phyloP scores from a whole-genome alignment of 2,113 vertebrate species.

The Megaptera novaeangliae region DNA sequence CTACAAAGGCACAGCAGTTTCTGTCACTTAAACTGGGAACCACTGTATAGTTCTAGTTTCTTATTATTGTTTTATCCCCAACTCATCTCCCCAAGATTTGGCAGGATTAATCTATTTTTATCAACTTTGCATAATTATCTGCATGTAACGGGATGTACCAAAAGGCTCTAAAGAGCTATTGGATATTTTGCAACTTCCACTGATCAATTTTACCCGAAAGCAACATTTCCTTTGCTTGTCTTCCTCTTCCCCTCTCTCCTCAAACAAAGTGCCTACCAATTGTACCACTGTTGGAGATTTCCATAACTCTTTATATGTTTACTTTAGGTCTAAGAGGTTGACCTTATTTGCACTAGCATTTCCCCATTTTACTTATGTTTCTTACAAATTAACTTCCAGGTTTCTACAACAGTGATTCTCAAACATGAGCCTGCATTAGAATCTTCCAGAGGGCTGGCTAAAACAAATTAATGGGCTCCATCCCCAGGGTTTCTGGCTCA shows the following conservation, averaged over 20 bases:
- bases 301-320: neutral
- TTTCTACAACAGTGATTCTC: neutral
- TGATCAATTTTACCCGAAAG: neutral
- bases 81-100: neutral
- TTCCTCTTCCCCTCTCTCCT: neutral
- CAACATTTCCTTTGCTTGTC: neutral
- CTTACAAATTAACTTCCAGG: conserved; percentile 9
- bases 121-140: neutral
- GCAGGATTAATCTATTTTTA: neutral
- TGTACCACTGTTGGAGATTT: neutral
- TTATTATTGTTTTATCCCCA: neutral
- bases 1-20: neutral
- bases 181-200: neutral
- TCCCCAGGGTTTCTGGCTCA: neutral
- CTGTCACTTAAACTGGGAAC: neutral
- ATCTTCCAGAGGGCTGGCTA: neutral
- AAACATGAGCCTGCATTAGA: neutral
- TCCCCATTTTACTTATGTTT: neutral
- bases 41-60: neutral
- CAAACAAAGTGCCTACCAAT: neutral
- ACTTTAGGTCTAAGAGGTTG: neutral
- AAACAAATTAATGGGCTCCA: neutral
- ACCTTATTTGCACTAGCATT: neutral
- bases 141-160: neutral
- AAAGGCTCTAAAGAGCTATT: neutral